A percentile compares a stretch with the other conserved stretches of the same genome.
Conservation (phyloP, 2,888 invertebrate genomes). For the Aspidiotus rigidus region DNA sequence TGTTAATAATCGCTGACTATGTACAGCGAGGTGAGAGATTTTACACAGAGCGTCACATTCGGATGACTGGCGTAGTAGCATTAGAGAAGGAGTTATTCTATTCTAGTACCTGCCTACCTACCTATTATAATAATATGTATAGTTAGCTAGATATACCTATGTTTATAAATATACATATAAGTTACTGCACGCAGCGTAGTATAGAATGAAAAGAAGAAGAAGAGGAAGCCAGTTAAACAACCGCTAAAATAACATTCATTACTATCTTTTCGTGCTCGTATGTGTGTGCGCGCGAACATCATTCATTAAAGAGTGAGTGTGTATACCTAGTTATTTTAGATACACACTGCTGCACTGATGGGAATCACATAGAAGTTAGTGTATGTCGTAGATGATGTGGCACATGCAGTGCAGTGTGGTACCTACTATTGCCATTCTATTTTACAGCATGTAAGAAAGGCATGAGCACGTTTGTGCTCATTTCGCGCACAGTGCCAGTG, state of each 20-base stretch:
- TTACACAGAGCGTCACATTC: constrained; percentile 28
- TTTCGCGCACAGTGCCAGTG: neutral
- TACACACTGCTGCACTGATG: no score
- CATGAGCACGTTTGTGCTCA: constrained; percentile 18
- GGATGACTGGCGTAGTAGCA: constrained; percentile 12
- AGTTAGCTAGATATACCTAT: no score
- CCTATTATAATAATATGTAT: no score
- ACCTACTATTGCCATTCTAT: constrained; percentile 1
- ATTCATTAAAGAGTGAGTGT: constrained; percentile 31
- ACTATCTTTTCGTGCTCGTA: constrained; percentile 18
- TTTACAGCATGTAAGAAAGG: neutral
- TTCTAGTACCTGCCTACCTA: no score
- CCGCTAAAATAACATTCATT: constrained; percentile 28
- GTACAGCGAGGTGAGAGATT: constrained; percentile 32
- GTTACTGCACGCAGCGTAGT: no score
- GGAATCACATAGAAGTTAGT: no score
- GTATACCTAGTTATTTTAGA: neutral
- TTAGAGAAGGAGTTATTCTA: no score
- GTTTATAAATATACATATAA: no score
- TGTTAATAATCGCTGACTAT: constrained; percentile 29
- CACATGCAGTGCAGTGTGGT: no score
- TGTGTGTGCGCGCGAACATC: constrained; percentile 14
- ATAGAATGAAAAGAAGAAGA: no score
- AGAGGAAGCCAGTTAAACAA: constrained; percentile 33
- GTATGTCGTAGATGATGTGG: neutral